phyloP scores from a whole-genome alignment of 2,888 invertebrate species.

The Leptinotarsa rubiginosa region DNA sequence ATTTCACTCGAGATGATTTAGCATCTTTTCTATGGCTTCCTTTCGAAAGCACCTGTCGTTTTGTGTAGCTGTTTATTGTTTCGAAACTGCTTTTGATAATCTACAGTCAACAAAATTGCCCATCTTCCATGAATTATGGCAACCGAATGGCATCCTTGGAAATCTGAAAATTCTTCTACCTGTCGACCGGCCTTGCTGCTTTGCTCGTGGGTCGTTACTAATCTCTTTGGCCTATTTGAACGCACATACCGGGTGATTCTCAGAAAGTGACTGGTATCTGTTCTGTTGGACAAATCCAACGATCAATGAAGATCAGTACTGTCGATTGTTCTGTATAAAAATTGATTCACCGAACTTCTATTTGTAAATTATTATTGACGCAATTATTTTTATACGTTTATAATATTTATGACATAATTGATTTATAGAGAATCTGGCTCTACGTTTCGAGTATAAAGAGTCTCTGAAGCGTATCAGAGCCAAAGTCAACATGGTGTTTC shows the following conservation, averaged over 20 bases:
- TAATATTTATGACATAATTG: too few species aligned
- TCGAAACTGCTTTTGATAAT: conserved; percentile 9
- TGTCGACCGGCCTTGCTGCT: conserved; percentile 11
- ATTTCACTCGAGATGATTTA: conserved; percentile 18
- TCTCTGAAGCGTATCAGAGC: too few species aligned
- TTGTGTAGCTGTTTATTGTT: conserved; percentile 5
- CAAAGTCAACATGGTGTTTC: too few species aligned
- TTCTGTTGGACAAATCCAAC: too few species aligned
- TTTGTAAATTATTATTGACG: too few species aligned
- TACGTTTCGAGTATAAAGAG: too few species aligned
- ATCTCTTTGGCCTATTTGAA: conserved; percentile 21
- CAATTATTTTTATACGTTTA: too few species aligned
- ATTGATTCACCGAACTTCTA: too few species aligned
- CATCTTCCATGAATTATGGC: conserved; percentile 19
- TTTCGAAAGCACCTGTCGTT: conserved; percentile 15
- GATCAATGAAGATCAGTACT: too few species aligned
- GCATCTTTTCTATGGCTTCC: conserved; percentile 14
- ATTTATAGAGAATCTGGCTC: too few species aligned
- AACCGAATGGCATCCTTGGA: conserved; percentile 19
- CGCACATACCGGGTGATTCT: conserved; percentile 13
- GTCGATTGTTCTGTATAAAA: too few species aligned
- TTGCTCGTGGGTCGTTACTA: conserved; percentile 16
- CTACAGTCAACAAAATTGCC: conserved; percentile 15
- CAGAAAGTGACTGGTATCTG: not conserved
- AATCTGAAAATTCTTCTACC: conserved; percentile 16